These are phyloP conservation scores for Dermatemys mawii DNA, from an alignment of 2,113 vertebrate genomes.

Conservation along the genomic window DNA sequence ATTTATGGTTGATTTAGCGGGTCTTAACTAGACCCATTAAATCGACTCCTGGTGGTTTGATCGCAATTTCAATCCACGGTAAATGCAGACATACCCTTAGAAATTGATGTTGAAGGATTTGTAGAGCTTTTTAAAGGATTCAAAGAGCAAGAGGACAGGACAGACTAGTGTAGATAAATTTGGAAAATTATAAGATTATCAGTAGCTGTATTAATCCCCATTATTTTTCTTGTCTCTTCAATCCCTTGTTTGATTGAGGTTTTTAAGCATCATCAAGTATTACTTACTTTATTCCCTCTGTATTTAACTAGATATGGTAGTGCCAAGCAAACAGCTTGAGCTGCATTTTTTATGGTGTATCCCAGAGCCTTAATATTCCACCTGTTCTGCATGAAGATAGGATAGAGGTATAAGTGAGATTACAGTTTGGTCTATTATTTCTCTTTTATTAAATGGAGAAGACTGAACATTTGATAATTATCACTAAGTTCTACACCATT, in stretches of 20 bases:
- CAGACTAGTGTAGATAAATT: neutral
- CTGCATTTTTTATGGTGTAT: neutral
- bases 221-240: neutral
- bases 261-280: neutral
- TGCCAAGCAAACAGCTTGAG: neutral
- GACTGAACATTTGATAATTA: neutral
- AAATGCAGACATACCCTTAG: neutral
- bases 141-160: accelerated
- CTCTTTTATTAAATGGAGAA: too few species aligned
- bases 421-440: neutral
- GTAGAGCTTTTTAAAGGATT: neutral
- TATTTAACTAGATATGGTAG: neutral
- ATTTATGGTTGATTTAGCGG: too few species aligned
- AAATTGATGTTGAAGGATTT: neutral
- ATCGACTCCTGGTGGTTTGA: too few species aligned
- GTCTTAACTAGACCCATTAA: too few species aligned
- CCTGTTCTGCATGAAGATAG: accelerated
- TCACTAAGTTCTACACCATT: neutral
- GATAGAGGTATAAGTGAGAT: neutral
- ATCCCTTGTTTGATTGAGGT: neutral
- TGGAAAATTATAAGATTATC: neutral
- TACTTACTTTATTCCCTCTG: neutral
- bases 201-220: neutral
- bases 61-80: too few species aligned
- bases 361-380: neutral